These are phyloP conservation scores for Proctacanthus coquilletti DNA, from an alignment of 1,140 invertebrate genomes.

Conservation along the genomic window DNA sequence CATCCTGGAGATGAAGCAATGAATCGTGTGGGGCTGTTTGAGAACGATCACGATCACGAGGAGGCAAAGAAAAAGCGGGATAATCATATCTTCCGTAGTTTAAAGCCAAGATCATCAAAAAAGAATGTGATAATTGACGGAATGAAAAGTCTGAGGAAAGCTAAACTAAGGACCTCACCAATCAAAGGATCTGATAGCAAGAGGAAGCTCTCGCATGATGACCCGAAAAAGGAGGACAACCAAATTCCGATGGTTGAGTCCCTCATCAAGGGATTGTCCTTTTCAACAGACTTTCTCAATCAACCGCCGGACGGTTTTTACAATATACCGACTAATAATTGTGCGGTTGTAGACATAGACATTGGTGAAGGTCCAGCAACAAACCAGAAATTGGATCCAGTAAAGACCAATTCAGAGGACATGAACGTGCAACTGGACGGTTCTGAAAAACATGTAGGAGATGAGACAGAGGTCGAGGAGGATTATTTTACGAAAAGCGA, in stretches of 20 bases:
- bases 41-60: background rate
- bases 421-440: conserved; percentile 3
- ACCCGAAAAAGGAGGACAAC: too few species aligned
- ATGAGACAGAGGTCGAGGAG: conserved; percentile 20
- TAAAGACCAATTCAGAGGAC: too few species aligned
- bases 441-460: conserved; percentile 12
- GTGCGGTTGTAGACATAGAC: conserved; percentile 18
- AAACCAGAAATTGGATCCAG: too few species aligned
- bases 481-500: conserved; percentile 24
- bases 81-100: conserved; percentile 1
- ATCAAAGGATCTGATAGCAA: background rate
- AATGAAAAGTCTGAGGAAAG: conserved; percentile 2
- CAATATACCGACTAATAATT: conserved; percentile 37
- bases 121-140: conserved; percentile 5
- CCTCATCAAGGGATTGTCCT: conserved; percentile 13
- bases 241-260: too few species aligned
- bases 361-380: background rate
- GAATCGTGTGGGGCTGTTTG: conserved; percentile 4
- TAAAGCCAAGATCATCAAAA: conserved; percentile 1
- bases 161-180: background rate
- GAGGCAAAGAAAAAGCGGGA: background rate
- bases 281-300: conserved; percentile 7
- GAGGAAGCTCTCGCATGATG: background rate
- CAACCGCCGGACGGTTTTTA: conserved; percentile 21
- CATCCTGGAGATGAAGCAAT: conserved; percentile 3